Evolutionary conservation across 2,888 invertebrate genomes (phyloP).

Genomic region (Drosophila mettleri): DNA sequence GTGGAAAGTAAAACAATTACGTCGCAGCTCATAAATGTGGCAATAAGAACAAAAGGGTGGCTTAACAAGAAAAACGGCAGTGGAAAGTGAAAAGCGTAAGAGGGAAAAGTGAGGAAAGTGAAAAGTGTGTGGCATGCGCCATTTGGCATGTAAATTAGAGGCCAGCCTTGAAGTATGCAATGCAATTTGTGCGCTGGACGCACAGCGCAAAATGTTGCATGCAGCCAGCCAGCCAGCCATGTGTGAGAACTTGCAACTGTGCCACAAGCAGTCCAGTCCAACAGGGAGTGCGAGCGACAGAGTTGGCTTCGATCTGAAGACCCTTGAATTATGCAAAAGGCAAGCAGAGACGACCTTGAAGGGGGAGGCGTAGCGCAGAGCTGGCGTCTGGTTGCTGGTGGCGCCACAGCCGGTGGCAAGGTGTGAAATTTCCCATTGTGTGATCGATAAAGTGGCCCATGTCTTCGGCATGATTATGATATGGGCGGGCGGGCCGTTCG

Average conservation of each 20-base stretch:
- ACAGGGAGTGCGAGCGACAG: neutral
- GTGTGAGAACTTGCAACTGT: slow-evolving; percentile 65
- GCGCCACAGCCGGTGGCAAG: slow-evolving; percentile 38
- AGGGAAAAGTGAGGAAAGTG: slow-evolving; percentile 2
- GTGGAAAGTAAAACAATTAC: slow-evolving; percentile 48
- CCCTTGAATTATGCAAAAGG: slow-evolving; percentile 70
- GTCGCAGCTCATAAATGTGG: slow-evolving; percentile 45
- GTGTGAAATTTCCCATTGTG: slow-evolving; percentile 78
- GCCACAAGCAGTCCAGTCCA: slow-evolving; percentile 10
- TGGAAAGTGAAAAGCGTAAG: slow-evolving; percentile 1
- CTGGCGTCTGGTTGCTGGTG: slow-evolving; percentile 24
- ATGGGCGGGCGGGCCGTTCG: slow-evolving; percentile 18
- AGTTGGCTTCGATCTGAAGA: slow-evolving; percentile 10
- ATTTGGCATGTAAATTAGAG: slow-evolving; percentile 74
- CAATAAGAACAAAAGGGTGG: slow-evolving; percentile 8
- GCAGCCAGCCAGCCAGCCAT: slow-evolving; percentile 42
- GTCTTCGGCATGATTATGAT: slow-evolving; percentile 46
- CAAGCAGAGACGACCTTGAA: slow-evolving; percentile 50
- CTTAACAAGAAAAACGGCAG: slow-evolving; percentile 1
- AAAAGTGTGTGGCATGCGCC: slow-evolving; percentile 42
- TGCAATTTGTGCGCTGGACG: slow-evolving; percentile 59
- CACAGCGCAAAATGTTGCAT: slow-evolving; percentile 60
- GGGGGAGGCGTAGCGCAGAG: slow-evolving; percentile 34
- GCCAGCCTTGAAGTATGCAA: slow-evolving; percentile 74
- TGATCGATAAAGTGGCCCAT: slow-evolving; percentile 71